These are phyloP conservation scores for Dicentrarchus labrax DNA, from an alignment of 2,113 vertebrate genomes.

Conservation along the genomic window DNA sequence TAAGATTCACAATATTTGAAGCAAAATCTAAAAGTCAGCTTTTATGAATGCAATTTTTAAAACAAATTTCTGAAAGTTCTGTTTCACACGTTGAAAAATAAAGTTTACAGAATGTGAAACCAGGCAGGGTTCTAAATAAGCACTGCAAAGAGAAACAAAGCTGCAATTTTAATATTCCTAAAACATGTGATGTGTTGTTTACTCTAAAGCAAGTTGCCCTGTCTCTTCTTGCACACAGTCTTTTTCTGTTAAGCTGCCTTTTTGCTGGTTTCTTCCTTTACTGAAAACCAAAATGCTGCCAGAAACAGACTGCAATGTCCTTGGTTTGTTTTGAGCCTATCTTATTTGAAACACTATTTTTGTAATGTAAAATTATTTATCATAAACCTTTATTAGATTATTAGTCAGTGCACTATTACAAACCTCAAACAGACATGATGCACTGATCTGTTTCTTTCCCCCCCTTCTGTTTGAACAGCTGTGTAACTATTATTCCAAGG, in stretches of 20 bases:
- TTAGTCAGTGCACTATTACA: not conserved
- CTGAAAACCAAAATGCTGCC: not conserved
- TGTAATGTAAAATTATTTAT: not conserved
- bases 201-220: not conserved
- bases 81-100: not conserved
- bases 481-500: constrained; percentile 42
- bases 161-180: not conserved
- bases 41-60: not conserved
- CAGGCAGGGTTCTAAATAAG: not conserved
- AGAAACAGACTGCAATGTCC: not conserved
- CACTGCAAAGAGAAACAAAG: not conserved
- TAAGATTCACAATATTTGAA: not conserved
- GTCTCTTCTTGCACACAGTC: not conserved
- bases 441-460: not conserved
- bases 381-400: constrained; percentile 14
- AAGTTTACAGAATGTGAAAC: not conserved
- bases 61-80: not conserved
- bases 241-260: not conserved
- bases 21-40: not conserved
- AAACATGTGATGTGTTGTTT: not conserved
- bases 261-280: not conserved
- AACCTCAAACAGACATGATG: not conserved
- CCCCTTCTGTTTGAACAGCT: constrained; percentile 8
- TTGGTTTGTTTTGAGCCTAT: not conserved
- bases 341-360: not conserved